Percentiles rank a stretch among this genome's conserved stretches.
Evolutionary conservation across 2,113 vertebrate species (phyloP).

Genomic region (Delphinapterus leucas): DNA sequence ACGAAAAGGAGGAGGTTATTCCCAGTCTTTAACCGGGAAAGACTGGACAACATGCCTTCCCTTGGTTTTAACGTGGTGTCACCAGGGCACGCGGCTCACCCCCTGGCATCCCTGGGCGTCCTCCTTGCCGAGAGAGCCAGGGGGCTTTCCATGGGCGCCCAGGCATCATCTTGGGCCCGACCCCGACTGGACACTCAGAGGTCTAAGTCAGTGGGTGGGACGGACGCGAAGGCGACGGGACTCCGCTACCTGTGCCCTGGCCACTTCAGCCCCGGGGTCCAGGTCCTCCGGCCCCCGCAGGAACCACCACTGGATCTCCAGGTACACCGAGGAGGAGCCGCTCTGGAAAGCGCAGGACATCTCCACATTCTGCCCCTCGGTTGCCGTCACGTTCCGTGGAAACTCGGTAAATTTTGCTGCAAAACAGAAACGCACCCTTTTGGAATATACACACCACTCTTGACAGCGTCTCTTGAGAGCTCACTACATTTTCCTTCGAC

Average conservation of each 20-base stretch:
- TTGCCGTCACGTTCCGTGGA: slow-evolving; percentile 93
- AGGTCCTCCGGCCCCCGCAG: slow-evolving; percentile 88
- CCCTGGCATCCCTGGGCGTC: not conserved
- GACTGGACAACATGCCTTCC: not conserved
- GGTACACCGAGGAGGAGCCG: slow-evolving; percentile 91
- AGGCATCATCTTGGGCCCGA: not conserved
- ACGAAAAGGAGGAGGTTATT: not conserved
- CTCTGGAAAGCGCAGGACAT: slow-evolving; percentile 98
- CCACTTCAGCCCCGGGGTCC: slow-evolving; percentile 85
- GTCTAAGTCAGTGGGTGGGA: not conserved
- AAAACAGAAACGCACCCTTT: slow-evolving; percentile 74
- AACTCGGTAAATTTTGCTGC: slow-evolving; percentile 96
- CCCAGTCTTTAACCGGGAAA: not conserved
- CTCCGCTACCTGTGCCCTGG: slow-evolving; percentile 86
- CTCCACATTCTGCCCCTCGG: slow-evolving; percentile 96
- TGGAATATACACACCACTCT: not conserved
- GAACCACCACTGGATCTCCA: slow-evolving; percentile 99
- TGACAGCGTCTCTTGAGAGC: not conserved
- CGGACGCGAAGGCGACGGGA: not conserved
- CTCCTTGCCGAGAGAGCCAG: too few relatives aligned
- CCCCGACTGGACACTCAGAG: not conserved
- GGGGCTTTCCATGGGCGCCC: not conserved
- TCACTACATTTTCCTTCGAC: not conserved
- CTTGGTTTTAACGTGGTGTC: not conserved
- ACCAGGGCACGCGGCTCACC: not conserved